Conservation (phyloP, 2,797 vertebrate species). For the Phataginus tricuspis region DNA sequence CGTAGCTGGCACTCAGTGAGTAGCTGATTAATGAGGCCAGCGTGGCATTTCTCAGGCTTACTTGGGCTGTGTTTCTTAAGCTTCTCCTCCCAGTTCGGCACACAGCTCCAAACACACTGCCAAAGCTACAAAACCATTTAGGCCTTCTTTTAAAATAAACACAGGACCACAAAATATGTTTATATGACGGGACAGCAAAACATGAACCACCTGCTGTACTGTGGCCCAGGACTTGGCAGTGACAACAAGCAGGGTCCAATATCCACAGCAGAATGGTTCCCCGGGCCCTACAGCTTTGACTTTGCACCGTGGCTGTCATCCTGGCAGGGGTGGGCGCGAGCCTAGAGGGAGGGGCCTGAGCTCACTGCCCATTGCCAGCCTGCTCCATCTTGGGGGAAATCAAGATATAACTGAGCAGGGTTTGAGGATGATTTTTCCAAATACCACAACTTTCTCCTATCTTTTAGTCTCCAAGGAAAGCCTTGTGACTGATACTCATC, state of each 20-base stretch:
- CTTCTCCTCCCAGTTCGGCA: neutral
- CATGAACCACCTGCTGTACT: conserved; percentile 64
- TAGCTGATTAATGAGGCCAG: neutral
- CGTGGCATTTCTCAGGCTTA: neutral
- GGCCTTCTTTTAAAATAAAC: conserved; percentile 61
- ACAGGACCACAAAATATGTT: conserved; percentile 59
- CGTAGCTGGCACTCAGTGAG: neutral
- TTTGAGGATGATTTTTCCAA: neutral
- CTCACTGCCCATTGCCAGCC: neutral
- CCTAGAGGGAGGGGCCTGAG: neutral
- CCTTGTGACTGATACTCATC: neutral
- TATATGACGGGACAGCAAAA: conserved; percentile 47
- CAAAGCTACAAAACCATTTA: conserved; percentile 48
- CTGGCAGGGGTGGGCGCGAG: neutral
- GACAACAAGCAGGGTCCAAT: neutral
- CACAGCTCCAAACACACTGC: neutral
- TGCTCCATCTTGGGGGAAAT: neutral
- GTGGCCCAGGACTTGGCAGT: neutral
- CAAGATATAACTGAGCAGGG: neutral
- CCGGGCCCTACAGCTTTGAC: neutral
- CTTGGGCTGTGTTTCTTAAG: neutral
- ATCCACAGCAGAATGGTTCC: neutral
- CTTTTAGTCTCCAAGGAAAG: conserved; percentile 49
- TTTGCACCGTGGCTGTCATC: neutral
- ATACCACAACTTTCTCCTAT: neutral